These are phyloP conservation scores for Sipunculus nudus DNA, from an alignment of 2,888 invertebrate species.

Conservation along the genomic window DNA sequence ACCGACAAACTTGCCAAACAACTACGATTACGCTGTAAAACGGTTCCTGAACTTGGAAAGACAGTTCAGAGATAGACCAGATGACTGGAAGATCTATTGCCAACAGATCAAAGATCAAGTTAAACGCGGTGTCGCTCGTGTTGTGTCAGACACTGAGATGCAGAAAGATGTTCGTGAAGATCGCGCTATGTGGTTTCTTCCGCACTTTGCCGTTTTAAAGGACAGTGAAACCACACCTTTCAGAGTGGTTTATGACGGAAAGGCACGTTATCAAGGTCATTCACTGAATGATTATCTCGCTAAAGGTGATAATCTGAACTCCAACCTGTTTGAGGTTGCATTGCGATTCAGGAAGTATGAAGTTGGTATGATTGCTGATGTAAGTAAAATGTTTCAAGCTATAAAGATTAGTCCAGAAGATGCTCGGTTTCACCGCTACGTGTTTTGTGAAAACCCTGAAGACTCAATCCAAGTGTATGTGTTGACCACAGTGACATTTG, in stretches of 20 bases:
- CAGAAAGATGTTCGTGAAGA: slow-evolving; percentile 3
- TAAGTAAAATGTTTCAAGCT: slow-evolving; percentile 10
- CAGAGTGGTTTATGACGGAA: slow-evolving; percentile 13
- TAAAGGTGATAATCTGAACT: slow-evolving; percentile 8
- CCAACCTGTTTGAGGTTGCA: slow-evolving; percentile 4
- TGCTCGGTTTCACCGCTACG: not conserved
- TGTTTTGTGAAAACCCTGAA: not conserved
- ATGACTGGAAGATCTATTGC: slow-evolving; percentile 10
- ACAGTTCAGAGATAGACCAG: slow-evolving; percentile 5
- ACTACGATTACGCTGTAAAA: slow-evolving; percentile 15
- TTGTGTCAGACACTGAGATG: slow-evolving; percentile 14
- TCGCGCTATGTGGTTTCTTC: slow-evolving; percentile 2
- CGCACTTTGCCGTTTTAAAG: slow-evolving; percentile 17
- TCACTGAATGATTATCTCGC: slow-evolving; percentile 7
- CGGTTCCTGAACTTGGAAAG: slow-evolving; percentile 13
- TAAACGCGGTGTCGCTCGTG: not conserved
- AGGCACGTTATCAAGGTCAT: slow-evolving; percentile 13
- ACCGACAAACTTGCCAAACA: slow-evolving; percentile 8
- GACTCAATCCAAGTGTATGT: not conserved
- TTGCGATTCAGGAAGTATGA: slow-evolving; percentile 4
- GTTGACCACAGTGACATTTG: not conserved
- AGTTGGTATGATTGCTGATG: slow-evolving; percentile 6
- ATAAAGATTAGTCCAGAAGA: not conserved
- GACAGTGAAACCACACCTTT: slow-evolving; percentile 10
- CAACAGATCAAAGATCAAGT: slow-evolving; percentile 15